Conservation (phyloP, 2,113 vertebrate species). For the Peromyscus californicus region DNA sequence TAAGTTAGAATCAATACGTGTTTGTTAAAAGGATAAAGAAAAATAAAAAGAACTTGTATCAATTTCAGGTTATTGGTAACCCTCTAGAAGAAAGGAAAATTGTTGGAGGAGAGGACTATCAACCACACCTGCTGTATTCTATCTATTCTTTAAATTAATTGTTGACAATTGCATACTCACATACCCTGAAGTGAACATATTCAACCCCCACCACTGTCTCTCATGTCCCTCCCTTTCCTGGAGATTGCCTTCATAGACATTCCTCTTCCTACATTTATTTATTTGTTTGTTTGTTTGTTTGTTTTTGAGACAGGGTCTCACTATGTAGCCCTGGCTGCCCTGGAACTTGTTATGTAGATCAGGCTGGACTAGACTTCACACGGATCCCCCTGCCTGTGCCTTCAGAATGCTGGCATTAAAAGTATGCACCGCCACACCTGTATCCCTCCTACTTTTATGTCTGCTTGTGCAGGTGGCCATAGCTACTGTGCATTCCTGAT, state of each 20-base stretch:
- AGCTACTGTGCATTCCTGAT: not conserved
- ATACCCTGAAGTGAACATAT: not conserved
- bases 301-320: not conserved
- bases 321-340: not conserved
- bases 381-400: not conserved
- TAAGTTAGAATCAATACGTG: not conserved
- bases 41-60: not conserved
- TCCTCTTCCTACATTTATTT: not conserved
- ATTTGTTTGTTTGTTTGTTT: not conserved
- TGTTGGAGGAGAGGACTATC: not conserved
- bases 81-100: not conserved
- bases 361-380: not conserved
- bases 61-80: not conserved
- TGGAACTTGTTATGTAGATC: not conserved
- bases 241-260: not conserved
- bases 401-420: not conserved
- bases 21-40: slow-evolving; percentile 11
- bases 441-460: not conserved
- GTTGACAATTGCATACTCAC: not conserved
- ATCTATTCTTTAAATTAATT: slow-evolving; percentile 11
- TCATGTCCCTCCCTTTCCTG: not conserved
- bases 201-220: not conserved
- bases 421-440: not conserved
- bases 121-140: not conserved
- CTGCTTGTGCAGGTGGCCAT: not conserved